Conservation (phyloP, 1,140 invertebrate genomes). For the Daktulosphaira vitifoliae region DNA sequence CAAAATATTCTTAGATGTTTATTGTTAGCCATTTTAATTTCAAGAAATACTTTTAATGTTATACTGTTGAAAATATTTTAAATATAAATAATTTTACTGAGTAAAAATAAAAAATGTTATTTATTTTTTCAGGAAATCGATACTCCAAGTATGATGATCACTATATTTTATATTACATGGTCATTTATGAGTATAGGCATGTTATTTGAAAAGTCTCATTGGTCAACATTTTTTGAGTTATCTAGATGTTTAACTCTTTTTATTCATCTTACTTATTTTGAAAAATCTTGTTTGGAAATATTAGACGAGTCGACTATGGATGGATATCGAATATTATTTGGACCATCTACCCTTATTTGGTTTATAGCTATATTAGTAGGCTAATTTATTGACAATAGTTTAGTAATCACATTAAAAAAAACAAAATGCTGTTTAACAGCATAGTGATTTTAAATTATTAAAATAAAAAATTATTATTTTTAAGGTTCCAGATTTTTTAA, state of each 20-base stretch:
- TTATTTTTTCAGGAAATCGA: conserved; percentile 50
- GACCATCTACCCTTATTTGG: neutral
- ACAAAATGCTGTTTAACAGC: too few species aligned
- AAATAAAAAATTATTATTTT: too few species aligned
- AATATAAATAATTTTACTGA: too few species aligned
- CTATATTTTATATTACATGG: conserved; percentile 55
- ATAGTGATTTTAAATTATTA: too few species aligned
- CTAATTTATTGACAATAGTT: too few species aligned
- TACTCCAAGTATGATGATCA: conserved; percentile 48
- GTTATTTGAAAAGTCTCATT: conserved; percentile 53
- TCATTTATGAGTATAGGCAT: conserved; percentile 60
- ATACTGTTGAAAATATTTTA: too few species aligned
- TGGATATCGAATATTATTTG: neutral
- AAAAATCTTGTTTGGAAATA: neutral
- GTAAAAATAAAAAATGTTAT: too few species aligned
- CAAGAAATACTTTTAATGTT: too few species aligned
- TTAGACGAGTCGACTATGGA: neutral
- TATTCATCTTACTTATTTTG: neutral
- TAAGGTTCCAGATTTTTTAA: too few species aligned
- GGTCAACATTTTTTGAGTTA: conserved; percentile 49
- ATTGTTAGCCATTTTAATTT: too few species aligned
- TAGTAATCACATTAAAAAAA: too few species aligned
- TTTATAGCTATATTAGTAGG: neutral
- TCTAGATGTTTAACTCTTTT: conserved; percentile 45
- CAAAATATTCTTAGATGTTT: too few species aligned